Percentiles rank a stretch among this genome's conserved stretches.
Evolutionary conservation across 1,140 invertebrate species (phyloP).

Genomic region (Drosophila saltans): DNA sequence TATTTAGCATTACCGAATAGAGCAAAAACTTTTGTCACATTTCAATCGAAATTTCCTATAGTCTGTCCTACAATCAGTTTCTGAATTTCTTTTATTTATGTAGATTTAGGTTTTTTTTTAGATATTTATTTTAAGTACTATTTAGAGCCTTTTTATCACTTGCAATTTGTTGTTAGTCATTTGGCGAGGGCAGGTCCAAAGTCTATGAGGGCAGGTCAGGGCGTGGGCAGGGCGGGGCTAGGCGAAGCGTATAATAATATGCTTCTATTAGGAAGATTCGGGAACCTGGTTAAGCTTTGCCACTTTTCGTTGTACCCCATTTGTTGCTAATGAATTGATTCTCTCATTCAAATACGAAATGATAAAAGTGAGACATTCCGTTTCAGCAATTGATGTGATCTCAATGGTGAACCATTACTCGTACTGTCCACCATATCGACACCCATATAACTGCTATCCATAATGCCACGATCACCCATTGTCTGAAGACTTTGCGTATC

Average conservation of each 20-base stretch:
- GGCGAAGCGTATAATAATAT: not conserved
- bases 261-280: too few species aligned
- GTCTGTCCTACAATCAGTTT: constrained; percentile 61
- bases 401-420: constrained; percentile 57
- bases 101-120: constrained; percentile 11
- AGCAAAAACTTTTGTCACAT: constrained; percentile 38
- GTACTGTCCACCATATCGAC: constrained; percentile 56
- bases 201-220: constrained; percentile 14
- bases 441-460: constrained; percentile 72
- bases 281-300: not conserved
- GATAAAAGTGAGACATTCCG: constrained; percentile 81
- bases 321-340: constrained; percentile 22
- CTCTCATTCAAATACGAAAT: constrained; percentile 71
- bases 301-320: constrained; percentile 36
- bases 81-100: constrained; percentile 52
- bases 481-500: constrained; percentile 76
- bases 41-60: constrained; percentile 31
- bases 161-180: constrained; percentile 71
- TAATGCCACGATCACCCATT: constrained; percentile 57
- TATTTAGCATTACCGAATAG: constrained; percentile 38
- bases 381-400: constrained; percentile 70
- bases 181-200: constrained; percentile 50
- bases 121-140: constrained; percentile 60
- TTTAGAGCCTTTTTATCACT: constrained; percentile 78
- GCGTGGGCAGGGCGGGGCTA: not conserved